Evolutionary conservation across 2,113 vertebrate species (phyloP).

Genomic region (Nothobranchius furzeri): DNA sequence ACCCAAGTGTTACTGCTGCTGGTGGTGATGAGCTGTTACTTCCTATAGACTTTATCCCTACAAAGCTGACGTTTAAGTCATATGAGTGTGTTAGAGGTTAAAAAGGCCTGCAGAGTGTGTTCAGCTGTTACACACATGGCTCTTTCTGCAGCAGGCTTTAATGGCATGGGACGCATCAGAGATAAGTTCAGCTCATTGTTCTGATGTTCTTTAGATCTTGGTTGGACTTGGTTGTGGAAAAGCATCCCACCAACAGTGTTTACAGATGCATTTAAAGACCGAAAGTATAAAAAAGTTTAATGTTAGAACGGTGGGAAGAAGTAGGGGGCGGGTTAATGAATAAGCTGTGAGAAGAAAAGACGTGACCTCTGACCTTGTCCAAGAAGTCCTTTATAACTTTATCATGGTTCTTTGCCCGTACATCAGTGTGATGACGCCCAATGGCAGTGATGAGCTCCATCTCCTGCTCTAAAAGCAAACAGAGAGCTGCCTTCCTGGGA

Average conservation of each 20-base stretch:
- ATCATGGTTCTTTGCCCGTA: slow-evolving; percentile 68
- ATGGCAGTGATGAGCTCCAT: slow-evolving; percentile 84
- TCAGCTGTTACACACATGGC: no score
- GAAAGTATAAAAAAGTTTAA: neutral
- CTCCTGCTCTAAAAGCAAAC: slow-evolving; percentile 88
- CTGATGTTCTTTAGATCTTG: no score
- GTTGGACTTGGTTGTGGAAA: no score
- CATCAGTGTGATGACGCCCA: slow-evolving; percentile 76
- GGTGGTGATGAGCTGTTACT: no score
- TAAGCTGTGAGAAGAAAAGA: neutral
- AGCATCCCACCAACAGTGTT: neutral
- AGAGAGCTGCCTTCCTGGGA: slow-evolving; percentile 88
- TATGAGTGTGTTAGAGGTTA: no score
- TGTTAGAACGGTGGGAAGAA: neutral
- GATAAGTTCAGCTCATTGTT: no score
- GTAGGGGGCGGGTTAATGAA: neutral
- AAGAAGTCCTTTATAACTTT: slow-evolving; percentile 78
- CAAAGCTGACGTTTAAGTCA: no score
- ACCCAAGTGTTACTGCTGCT: neutral
- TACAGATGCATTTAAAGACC: neutral
- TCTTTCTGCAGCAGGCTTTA: no score
- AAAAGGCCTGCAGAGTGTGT: no score
- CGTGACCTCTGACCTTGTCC: slow-evolving; percentile 83
- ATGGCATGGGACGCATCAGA: no score
- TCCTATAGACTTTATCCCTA: no score